Base-by-base conservation (phyloP, 2,888 invertebrate genomes). In the Caenorhabditis panamensis region DNA sequence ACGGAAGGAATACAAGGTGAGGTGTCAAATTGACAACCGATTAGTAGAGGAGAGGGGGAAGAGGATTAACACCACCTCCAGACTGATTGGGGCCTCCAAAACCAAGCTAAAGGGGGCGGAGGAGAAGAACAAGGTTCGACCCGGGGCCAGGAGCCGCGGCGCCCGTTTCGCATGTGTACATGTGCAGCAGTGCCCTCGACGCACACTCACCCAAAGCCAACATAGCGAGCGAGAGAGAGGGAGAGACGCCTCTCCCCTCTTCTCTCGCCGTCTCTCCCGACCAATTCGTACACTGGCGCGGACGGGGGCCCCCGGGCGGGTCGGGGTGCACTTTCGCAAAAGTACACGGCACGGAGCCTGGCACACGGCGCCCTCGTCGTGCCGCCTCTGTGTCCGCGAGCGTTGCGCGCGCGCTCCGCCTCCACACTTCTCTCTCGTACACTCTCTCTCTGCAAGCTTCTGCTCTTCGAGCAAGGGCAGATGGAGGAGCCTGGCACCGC, bases 301-400 rank as follows among this genome's bases (percentile, higher is more conserved):
- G 58, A 36, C 54, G 72, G 49, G 49, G 58, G 37, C 64, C 53
- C 58, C 61, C 47, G 28, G 20, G 24, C 44, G 61, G 26, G 69
- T 41, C 51, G 58, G 22, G 20, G 37, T 71, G 72, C 72, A 73
- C 72, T 73, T 73, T 64, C 41, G n/a, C 22, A 41, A 73, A 64
- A 73, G 72, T 73, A 54, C 72, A 56, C 72, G 72, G 64, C 64
- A 73, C 72, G 37, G 72, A 73, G 72, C 72, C 63, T 73, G 72
- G 72, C 72, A 73, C 72, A 36, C 36, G 36, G 24, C 37, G 16
- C 58, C 36, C 58, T 44, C 26, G 24, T 58, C 63, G 71, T 71
- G 69, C 69, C 69, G n/a, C n/a, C n/a, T n/a, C n/a, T n/a, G n/a
- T n/a, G 13, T 51, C 51, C 18, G 51, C 18, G 16, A 36, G 36